A percentile compares a stretch with the other conserved stretches of the same genome.
phyloP scores from a whole-genome alignment of 2,888 invertebrate genomes.

The Dichetophora obliterata region DNA sequence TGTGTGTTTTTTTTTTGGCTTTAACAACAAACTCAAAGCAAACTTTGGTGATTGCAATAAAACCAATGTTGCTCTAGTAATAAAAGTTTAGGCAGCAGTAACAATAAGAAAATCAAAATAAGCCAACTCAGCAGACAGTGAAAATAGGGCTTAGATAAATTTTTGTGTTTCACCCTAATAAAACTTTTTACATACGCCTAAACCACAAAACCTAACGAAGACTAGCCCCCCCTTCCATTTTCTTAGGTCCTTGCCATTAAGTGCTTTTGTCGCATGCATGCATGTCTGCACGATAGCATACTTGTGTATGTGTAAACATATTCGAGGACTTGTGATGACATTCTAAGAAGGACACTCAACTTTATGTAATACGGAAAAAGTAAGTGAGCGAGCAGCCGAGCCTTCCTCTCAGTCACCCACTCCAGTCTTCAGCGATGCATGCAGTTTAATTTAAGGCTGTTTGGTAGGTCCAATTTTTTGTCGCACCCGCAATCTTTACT shows the following conservation, averaged over 20 bases:
- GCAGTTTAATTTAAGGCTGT: too few relatives aligned
- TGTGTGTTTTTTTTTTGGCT: background rate
- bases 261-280: background rate
- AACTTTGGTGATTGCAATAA: background rate
- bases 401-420: background rate
- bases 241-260: background rate
- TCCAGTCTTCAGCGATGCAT: too few relatives aligned
- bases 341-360: slow-evolving; percentile 39
- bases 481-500: too few relatives aligned
- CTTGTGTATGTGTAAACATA: slow-evolving; percentile 37
- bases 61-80: too few relatives aligned
- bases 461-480: too few relatives aligned
- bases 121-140: slow-evolving; percentile 9
- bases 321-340: slow-evolving; percentile 39
- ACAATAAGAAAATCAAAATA: background rate
- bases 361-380: background rate
- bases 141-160: background rate
- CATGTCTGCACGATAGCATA: slow-evolving; percentile 18
- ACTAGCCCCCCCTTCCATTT: background rate
- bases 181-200: background rate
- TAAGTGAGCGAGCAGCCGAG: background rate
- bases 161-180: background rate
- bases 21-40: background rate
- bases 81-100: too few relatives aligned
- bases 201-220: background rate